Evolutionary conservation across 53 echinoderm and acorn worm species (phyloP).

Genomic region (Antedon mediterranea): DNA sequence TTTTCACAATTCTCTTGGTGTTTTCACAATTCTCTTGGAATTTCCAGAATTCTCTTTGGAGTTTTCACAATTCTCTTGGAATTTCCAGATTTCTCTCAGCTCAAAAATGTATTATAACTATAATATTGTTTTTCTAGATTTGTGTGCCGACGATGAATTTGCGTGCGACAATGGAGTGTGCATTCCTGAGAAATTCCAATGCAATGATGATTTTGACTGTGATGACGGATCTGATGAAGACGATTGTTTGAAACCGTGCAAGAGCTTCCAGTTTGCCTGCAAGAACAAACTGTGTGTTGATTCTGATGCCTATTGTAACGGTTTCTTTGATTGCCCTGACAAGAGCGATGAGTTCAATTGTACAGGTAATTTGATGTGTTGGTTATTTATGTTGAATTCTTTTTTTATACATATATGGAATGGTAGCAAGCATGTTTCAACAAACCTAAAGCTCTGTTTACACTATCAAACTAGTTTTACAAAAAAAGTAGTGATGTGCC

Average conservation of each 20-base stretch:
- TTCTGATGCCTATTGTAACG: conserved; percentile 29
- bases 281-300: conserved; percentile 50
- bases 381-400: not conserved
- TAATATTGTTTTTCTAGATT: not conserved
- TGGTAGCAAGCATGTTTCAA: too few species aligned
- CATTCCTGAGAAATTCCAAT: conserved; percentile 34
- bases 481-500: too few species aligned
- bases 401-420: too few species aligned
- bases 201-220: conserved; percentile 55
- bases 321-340: conserved; percentile 34
- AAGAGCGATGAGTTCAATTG: conserved; percentile 52
- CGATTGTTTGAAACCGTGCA: conserved; percentile 39
- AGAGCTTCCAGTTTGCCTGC: conserved; percentile 24
- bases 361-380: not conserved
- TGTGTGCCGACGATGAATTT: conserved; percentile 27
- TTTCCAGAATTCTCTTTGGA: too few species aligned
- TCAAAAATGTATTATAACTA: too few species aligned
- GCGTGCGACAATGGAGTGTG: conserved; percentile 57
- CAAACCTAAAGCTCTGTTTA: too few species aligned
- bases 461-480: too few species aligned
- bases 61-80: too few species aligned
- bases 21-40: too few species aligned
- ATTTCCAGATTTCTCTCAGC: too few species aligned
- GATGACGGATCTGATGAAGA: conserved; percentile 46
- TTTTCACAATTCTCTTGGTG: too few species aligned